Evolutionary conservation across 2,113 vertebrate species (phyloP).

Genomic region (Acanthisitta chloris): DNA sequence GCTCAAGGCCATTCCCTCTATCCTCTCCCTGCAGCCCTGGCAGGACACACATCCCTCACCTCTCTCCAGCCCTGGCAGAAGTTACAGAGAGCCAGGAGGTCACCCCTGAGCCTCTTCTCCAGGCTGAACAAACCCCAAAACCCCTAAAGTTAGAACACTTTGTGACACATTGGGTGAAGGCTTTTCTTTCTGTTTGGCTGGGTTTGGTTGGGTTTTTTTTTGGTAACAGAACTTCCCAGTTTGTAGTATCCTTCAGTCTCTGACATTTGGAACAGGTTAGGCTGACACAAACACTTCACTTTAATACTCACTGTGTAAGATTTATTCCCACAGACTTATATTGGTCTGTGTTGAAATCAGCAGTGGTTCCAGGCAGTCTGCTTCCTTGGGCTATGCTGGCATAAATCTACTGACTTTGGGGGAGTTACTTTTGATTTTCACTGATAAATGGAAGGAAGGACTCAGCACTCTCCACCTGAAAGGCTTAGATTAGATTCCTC

Average conservation of each 20-base stretch:
- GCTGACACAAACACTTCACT: constrained; percentile 40
- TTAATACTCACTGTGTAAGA: constrained; percentile 30
- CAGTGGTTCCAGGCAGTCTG: constrained; percentile 66
- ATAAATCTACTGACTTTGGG: constrained; percentile 48
- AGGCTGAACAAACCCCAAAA: too few species aligned
- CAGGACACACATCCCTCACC: too few species aligned
- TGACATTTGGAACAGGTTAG: constrained; percentile 43
- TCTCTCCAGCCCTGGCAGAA: too few species aligned
- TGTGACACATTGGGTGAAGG: background rate
- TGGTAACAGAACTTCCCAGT: background rate
- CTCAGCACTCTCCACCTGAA: constrained; percentile 10
- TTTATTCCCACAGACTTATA: constrained; percentile 52
- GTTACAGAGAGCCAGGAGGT: too few species aligned
- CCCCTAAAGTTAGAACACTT: too few species aligned
- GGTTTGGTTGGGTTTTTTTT: too few species aligned
- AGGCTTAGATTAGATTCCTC: constrained; percentile 35
- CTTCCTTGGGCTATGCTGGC: constrained; percentile 43
- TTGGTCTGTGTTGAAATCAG: constrained; percentile 53
- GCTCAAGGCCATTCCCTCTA: too few species aligned
- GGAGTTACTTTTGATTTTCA: constrained; percentile 50
- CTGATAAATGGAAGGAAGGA: constrained; percentile 35
- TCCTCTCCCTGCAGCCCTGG: too few species aligned
- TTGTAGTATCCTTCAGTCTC: background rate
- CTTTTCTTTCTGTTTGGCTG: background rate
- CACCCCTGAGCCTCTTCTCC: too few species aligned